Conservation (phyloP, 2,888 invertebrate species). For the Pemphredon lugubris region DNA sequence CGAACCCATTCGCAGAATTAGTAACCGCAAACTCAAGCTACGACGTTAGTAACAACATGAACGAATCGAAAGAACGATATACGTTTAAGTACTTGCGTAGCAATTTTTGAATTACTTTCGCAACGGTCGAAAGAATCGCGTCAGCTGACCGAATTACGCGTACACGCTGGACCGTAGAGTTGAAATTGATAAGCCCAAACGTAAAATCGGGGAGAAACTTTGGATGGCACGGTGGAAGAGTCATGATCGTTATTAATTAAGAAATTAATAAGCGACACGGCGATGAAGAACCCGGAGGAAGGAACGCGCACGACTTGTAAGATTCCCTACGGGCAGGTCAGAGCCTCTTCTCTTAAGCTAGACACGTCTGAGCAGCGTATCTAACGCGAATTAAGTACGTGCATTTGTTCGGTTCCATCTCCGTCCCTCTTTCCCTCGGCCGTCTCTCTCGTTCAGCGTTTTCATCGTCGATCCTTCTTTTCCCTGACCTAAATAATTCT, state of each 20-base stretch:
- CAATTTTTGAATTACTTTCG: no score
- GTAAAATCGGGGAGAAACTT: constrained; percentile 19
- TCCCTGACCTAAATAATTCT: constrained; percentile 34
- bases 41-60: no score
- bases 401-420: constrained; percentile 48
- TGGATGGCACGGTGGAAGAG: constrained; percentile 28
- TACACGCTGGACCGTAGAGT: no score
- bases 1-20: no score
- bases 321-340: constrained; percentile 33
- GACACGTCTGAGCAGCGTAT: constrained; percentile 48
- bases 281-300: constrained; percentile 18
- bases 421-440: constrained; percentile 24
- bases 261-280: constrained; percentile 52
- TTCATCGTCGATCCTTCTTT: constrained; percentile 24
- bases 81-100: no score
- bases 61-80: no score
- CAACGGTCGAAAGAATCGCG: no score
- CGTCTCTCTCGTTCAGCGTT: constrained; percentile 3
- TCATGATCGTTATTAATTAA: constrained; percentile 56
- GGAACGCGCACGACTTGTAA: constrained; percentile 13
- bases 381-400: constrained; percentile 56
- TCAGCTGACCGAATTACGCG: no score
- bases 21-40: no score
- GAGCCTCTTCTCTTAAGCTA: constrained; percentile 18
- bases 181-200: no score